These are phyloP conservation scores for Pygoscelis adeliae DNA, from an alignment of 2,113 vertebrate species.

Conservation along the genomic window DNA sequence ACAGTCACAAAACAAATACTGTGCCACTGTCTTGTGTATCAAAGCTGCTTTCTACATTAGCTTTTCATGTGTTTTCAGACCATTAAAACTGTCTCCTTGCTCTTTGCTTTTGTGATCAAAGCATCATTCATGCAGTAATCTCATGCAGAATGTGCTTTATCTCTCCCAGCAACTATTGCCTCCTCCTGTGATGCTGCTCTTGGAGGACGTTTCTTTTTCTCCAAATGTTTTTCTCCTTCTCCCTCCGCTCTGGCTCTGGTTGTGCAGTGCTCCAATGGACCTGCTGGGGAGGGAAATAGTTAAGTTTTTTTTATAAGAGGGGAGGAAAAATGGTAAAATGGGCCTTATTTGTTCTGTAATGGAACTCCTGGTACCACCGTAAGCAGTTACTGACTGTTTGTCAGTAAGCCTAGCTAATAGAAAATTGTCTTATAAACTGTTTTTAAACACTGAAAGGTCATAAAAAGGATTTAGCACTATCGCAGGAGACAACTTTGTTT, in stretches of 20 bases:
- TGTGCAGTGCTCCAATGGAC: background rate
- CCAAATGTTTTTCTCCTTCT: background rate
- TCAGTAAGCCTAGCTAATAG: background rate
- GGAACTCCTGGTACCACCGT: background rate
- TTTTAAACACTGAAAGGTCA: slow-evolving; percentile 3
- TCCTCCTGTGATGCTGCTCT: background rate
- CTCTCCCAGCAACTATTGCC: background rate
- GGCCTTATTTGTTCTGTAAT: background rate
- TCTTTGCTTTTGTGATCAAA: background rate
- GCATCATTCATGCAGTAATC: background rate
- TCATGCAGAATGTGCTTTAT: background rate
- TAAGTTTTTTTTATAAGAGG: background rate
- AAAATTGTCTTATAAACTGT: slow-evolving; percentile 11
- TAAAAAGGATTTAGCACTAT: background rate
- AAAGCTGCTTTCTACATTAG: background rate
- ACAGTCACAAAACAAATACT: background rate
- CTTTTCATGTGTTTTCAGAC: background rate
- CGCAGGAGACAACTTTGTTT: background rate
- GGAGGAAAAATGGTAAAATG: background rate
- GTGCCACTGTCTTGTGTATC: background rate
- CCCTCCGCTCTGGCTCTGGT: background rate
- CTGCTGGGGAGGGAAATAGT: background rate
- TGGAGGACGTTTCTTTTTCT: background rate
- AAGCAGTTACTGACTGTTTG: background rate
- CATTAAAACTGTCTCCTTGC: background rate